These are phyloP conservation scores for Odontomachus brunneus DNA, from an alignment of 1,140 invertebrate genomes.

Conservation along the genomic window DNA sequence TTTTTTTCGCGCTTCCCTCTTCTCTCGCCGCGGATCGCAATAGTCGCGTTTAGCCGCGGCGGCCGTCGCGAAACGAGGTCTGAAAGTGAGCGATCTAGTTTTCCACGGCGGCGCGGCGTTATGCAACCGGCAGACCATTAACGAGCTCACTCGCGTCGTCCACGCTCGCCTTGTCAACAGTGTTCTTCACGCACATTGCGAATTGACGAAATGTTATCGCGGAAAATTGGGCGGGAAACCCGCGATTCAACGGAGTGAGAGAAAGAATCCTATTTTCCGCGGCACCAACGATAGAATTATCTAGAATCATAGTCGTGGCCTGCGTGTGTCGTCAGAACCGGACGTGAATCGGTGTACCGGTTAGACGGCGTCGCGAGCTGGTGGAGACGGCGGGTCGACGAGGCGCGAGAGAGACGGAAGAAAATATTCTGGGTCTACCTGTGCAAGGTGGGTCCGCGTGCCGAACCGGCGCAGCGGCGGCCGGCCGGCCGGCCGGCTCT, in stretches of 20 bases:
- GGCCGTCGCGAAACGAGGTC: constrained; percentile 19
- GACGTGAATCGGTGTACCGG: not conserved
- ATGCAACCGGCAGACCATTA: constrained; percentile 22
- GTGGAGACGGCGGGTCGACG: not conserved
- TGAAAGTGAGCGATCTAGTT: constrained; percentile 50
- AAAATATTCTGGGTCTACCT: constrained; percentile 6
- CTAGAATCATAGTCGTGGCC: too few relatives aligned
- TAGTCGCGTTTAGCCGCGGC: constrained; percentile 1
- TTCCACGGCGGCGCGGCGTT: constrained; percentile 1
- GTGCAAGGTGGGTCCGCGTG: constrained; percentile 11
- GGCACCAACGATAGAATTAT: too few relatives aligned
- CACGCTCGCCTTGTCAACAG: too few relatives aligned
- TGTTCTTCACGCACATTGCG: too few relatives aligned
- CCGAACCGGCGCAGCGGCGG: not conserved
- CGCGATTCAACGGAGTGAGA: too few relatives aligned
- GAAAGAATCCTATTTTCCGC: too few relatives aligned
- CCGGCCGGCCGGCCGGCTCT: constrained; percentile 25
- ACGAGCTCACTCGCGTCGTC: too few relatives aligned
- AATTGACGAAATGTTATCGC: too few relatives aligned
- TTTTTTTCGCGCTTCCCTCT: too few relatives aligned
- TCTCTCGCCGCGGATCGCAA: not conserved
- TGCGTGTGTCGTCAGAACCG: not conserved
- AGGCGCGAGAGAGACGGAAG: not conserved
- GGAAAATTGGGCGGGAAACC: too few relatives aligned
- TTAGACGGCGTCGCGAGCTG: not conserved